phyloP scores from a whole-genome alignment of 2,797 vertebrate species.

The Zalophus californianus region DNA sequence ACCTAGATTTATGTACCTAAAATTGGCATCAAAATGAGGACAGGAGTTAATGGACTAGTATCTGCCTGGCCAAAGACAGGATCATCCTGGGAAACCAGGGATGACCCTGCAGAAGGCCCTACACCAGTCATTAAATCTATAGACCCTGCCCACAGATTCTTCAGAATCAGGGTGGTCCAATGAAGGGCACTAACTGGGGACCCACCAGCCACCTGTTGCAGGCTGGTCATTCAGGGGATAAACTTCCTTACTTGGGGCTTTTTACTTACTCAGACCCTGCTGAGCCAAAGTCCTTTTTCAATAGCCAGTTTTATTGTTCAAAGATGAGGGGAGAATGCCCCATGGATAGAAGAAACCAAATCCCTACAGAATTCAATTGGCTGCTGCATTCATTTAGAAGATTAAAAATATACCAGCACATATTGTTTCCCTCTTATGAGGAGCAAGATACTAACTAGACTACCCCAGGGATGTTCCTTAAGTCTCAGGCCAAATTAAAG shows the following conservation, averaged over 20 bases:
- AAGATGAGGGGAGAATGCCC: neutral
- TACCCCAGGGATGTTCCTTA: neutral
- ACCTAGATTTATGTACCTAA: neutral
- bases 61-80: neutral
- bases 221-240: neutral
- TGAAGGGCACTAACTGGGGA: neutral
- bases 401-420: conserved; percentile 47
- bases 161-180: neutral
- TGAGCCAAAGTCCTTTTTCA: neutral
- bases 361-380: neutral
- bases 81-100: neutral
- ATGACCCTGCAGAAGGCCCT: neutral
- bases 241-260: neutral
- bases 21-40: neutral
- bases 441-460: conserved; percentile 42
- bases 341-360: neutral
- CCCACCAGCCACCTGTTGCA: no score
- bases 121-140: neutral
- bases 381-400: conserved; percentile 43
- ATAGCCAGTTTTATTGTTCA: neutral
- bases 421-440: neutral
- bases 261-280: neutral
- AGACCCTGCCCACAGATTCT: neutral
- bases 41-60: neutral
- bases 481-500: conserved; percentile 69